phyloP scores from a whole-genome alignment of 2,797 vertebrate species.

The Synaphobranchus kaupii region DNA sequence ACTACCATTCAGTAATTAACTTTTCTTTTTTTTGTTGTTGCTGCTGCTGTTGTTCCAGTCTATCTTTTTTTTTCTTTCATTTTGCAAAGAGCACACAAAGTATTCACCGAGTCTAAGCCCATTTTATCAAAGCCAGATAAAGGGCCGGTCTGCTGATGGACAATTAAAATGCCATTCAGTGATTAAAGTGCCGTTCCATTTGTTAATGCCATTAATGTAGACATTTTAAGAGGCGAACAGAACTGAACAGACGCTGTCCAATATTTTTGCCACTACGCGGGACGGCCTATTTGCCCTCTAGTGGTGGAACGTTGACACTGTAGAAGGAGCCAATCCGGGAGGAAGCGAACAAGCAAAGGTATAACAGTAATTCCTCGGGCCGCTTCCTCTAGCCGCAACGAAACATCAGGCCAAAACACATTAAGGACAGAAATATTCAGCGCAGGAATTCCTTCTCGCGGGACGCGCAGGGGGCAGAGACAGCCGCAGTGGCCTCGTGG shows the following conservation, averaged over 20 bases:
- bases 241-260: not conserved
- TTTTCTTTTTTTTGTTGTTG: not conserved
- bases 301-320: not conserved
- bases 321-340: not conserved
- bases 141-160: not conserved
- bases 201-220: not conserved
- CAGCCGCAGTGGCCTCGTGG: not conserved
- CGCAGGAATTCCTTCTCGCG: not conserved
- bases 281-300: not conserved
- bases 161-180: constrained; percentile 2
- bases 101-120: not conserved
- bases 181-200: not conserved
- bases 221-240: not conserved
- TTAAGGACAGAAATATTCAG: not conserved
- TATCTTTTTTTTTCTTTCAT: not conserved
- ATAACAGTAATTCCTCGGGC: not conserved
- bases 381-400: not conserved
- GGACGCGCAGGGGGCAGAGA: not conserved
- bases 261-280: not conserved
- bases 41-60: not conserved
- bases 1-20: constrained; percentile 9
- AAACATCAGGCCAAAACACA: not conserved
- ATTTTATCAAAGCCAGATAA: not conserved
- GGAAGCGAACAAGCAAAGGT: not conserved
- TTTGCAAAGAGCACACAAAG: not conserved